Percentiles rank a stretch among this genome's conserved stretches.
These are phyloP conservation scores for Monochamus saltuarius DNA, from an alignment of 1,140 invertebrate genomes.

Conservation along the genomic window DNA sequence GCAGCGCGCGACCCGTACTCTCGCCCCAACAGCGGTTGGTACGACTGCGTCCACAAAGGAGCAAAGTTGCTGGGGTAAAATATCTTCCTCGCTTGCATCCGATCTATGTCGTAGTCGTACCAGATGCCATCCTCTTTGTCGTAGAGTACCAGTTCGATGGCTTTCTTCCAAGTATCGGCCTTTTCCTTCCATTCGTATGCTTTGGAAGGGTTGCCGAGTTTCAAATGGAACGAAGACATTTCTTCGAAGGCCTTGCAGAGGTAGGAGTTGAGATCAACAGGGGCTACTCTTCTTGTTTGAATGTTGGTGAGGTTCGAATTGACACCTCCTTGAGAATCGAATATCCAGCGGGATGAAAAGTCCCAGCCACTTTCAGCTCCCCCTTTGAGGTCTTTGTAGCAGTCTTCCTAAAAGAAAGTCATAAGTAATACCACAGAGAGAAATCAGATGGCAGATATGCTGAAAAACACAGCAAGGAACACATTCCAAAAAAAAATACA, in stretches of 20 bases:
- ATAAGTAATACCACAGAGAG: too few species aligned
- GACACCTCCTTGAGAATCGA: slow-evolving; percentile 54
- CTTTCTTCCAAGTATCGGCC: slow-evolving; percentile 52
- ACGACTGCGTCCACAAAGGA: slow-evolving; percentile 65
- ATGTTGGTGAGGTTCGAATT: slow-evolving; percentile 58
- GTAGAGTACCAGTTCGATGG: slow-evolving; percentile 55
- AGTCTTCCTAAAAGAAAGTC: slow-evolving; percentile 35
- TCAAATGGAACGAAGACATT: slow-evolving; percentile 57
- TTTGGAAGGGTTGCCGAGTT: slow-evolving; percentile 56
- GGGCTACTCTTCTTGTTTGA: slow-evolving; percentile 68
- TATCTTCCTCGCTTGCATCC: slow-evolving; percentile 46
- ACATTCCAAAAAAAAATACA: too few species aligned
- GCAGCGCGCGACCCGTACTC: slow-evolving; percentile 52
- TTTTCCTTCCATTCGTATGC: slow-evolving; percentile 44
- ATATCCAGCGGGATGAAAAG: slow-evolving; percentile 81
- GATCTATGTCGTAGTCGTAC: slow-evolving; percentile 64
- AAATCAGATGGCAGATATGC: too few species aligned
- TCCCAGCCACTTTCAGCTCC: slow-evolving; percentile 88
- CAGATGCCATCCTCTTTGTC: slow-evolving; percentile 64
- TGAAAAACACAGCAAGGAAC: too few species aligned
- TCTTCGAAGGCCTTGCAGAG: slow-evolving; percentile 65
- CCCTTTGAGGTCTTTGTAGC: slow-evolving; percentile 73
- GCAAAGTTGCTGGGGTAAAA: slow-evolving; percentile 72
- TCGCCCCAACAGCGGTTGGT: slow-evolving; percentile 22
- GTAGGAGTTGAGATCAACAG: slow-evolving; percentile 84